Percentiles rank a stretch among this genome's conserved stretches.
These are phyloP conservation scores for Nothobranchius furzeri DNA, from an alignment of 2,113 vertebrate genomes.

Conservation along the genomic window DNA sequence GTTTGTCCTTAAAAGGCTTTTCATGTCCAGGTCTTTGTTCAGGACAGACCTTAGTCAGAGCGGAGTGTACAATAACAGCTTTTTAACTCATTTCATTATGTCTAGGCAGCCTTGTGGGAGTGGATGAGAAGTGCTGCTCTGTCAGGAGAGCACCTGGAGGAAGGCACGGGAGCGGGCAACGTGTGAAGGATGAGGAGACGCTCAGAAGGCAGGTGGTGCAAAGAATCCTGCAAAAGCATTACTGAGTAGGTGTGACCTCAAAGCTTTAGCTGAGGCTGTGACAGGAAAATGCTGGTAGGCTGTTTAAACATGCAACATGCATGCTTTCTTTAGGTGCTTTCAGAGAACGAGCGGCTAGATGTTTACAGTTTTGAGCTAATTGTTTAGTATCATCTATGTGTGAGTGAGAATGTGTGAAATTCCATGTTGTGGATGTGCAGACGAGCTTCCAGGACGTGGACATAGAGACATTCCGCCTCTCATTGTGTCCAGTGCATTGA, in stretches of 20 bases:
- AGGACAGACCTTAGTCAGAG: conserved; percentile 70
- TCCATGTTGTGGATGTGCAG: conserved; percentile 61
- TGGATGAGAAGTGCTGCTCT: conserved; percentile 9
- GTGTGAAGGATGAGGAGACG: conserved; percentile 36
- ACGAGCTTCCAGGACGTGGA: conserved; percentile 65
- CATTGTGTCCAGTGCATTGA: conserved; percentile 65
- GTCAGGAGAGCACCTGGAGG: conserved; percentile 51
- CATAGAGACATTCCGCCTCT: conserved; percentile 70
- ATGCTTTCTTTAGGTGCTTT: background rate
- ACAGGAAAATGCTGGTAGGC: background rate
- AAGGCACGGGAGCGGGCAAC: conserved; percentile 50
- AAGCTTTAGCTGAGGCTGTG: conserved; percentile 3
- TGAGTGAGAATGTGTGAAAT: conserved; percentile 45
- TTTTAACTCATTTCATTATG: conserved; percentile 75
- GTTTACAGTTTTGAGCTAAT: background rate
- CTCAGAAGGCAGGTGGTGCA: conserved; percentile 57
- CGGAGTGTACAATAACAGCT: conserved; percentile 52
- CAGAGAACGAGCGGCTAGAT: background rate
- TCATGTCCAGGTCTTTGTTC: conserved; percentile 85
- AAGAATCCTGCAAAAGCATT: conserved; percentile 5
- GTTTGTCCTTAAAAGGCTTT: conserved; percentile 92
- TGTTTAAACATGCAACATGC: background rate
- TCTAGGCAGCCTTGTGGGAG: conserved; percentile 17
- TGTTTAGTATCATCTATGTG: background rate
- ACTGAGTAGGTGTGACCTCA: background rate